Conservation (phyloP, 2,888 invertebrate species). For the Schrankia costaestrigalis region DNA sequence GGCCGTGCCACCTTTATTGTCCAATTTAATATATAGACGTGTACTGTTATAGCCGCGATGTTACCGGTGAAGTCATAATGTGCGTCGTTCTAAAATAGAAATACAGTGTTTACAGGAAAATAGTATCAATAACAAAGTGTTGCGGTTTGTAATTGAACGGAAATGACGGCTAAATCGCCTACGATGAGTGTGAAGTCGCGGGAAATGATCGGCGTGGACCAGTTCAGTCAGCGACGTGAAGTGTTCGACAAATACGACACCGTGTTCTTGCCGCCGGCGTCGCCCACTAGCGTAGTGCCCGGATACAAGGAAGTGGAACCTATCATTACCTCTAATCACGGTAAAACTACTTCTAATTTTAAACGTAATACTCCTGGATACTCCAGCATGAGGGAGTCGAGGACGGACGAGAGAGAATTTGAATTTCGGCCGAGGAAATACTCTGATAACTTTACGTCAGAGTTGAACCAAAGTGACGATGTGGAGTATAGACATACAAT, state of each 20-base stretch:
- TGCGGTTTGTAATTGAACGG: slow-evolving; percentile 78
- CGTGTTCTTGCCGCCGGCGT: slow-evolving; percentile 68
- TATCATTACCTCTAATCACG: slow-evolving; percentile 70
- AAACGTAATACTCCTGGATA: slow-evolving; percentile 67
- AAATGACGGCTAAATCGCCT: slow-evolving; percentile 76
- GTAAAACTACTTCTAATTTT: slow-evolving; percentile 69
- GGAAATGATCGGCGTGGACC: slow-evolving; percentile 73
- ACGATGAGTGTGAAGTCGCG: slow-evolving; percentile 73
- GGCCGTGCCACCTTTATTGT: slow-evolving; percentile 73
- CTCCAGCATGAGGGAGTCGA: slow-evolving; percentile 73
- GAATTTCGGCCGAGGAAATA: slow-evolving; percentile 72
- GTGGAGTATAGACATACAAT: slow-evolving; percentile 69
- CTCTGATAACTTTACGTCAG: slow-evolving; percentile 72
- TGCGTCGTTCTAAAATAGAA: slow-evolving; percentile 75
- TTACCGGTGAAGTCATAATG: slow-evolving; percentile 78
- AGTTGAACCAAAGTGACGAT: slow-evolving; percentile 68
- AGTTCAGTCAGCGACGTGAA: slow-evolving; percentile 76
- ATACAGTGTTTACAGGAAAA: slow-evolving; percentile 76
- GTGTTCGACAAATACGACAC: slow-evolving; percentile 76
- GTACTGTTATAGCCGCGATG: slow-evolving; percentile 68
- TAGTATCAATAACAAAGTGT: slow-evolving; percentile 76
- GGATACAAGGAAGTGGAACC: slow-evolving; percentile 59
- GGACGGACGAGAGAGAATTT: slow-evolving; percentile 57
- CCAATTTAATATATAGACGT: slow-evolving; percentile 70
- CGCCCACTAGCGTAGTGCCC: slow-evolving; percentile 50